Conservation (phyloP, 1,140 invertebrate genomes). For the Aphidius gifuensis region DNA sequence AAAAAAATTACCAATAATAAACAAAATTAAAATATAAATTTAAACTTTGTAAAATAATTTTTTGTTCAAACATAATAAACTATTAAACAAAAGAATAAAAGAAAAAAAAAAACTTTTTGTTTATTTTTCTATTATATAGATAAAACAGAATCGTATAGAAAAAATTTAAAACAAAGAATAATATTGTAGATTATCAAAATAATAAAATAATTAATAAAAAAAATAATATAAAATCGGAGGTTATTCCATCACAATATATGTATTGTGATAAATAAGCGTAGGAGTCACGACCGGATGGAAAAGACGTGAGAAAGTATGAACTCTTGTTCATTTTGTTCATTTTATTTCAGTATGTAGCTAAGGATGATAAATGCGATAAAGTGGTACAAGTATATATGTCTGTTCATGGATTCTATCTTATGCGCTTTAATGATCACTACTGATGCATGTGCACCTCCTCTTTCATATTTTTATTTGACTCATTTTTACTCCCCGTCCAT, state of each 20-base stretch:
- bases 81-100: too few relatives aligned
- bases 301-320: constrained; percentile 21
- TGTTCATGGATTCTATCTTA: constrained; percentile 25
- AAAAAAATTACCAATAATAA: too few relatives aligned
- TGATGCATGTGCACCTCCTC: neutral
- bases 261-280: constrained; percentile 4
- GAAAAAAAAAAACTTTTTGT: neutral
- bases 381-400: constrained; percentile 27
- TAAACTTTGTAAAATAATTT: too few relatives aligned
- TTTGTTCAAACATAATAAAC: too few relatives aligned
- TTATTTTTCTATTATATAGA: too few relatives aligned
- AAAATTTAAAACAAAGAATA: neutral
- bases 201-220: constrained; percentile 2
- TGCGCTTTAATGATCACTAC: constrained; percentile 25
- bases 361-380: constrained; percentile 32
- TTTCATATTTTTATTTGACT: too few relatives aligned
- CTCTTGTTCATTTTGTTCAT: constrained; percentile 21
- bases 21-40: too few relatives aligned
- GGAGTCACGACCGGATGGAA: constrained; percentile 20
- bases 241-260: neutral
- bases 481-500: too few relatives aligned
- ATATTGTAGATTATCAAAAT: neutral
- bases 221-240: neutral
- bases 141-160: neutral
- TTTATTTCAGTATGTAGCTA: constrained; percentile 2